Base-by-base conservation (phyloP, 2,113 vertebrate genomes). In the Catharus fuscescens region DNA sequence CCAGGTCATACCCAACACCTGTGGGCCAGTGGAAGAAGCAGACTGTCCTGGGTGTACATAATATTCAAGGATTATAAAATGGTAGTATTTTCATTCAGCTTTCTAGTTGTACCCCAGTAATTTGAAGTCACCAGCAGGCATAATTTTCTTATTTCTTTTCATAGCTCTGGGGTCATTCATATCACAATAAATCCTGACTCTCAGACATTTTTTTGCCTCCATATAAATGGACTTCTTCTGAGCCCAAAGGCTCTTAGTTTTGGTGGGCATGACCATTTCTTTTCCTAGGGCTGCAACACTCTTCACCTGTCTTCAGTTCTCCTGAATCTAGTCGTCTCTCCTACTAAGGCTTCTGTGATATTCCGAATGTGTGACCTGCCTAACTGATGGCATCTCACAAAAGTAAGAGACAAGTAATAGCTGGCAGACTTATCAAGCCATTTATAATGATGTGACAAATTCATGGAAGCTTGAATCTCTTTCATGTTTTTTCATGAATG, bases 401-500 rank as follows among this genome's bases (percentile, higher is more conserved):
- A 95, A 95, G 86, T 90, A 91, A 89, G 72, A 73, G 31, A 54
- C 56, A 53, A 85, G 26, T 87, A 81, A 77, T 69, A 72, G 28
- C 29, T 80, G 54, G 57, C 61, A 81, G 53, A 60, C 66, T 84
- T 87, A 80, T 8, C 74, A 91, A 92, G 66, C 18, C 21, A 18
- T 26, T 85, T 80, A 7, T 69, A 90, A 89, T 53, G 53, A 50
- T 67, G 45, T 73, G 59, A 73, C 59, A 66, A 18, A 89, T 76
- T 95, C 74, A 91, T 16, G 38, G 61, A 79, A 48, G 48, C 42
- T 72, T 91, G 67, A 76, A 61, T 79, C 26, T 60, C 48, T 81
- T 76, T 34, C 31, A 15, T 86, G 26, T 89, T 95, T 86, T 93
- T 78, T 48, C n/a, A 53, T 74, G 7, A 74, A 44, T 47, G 40